Percentiles rank a stretch among this genome's conserved stretches.
phyloP scores from a whole-genome alignment of 1,140 invertebrate genomes.

The Saxidomus purpurata region DNA sequence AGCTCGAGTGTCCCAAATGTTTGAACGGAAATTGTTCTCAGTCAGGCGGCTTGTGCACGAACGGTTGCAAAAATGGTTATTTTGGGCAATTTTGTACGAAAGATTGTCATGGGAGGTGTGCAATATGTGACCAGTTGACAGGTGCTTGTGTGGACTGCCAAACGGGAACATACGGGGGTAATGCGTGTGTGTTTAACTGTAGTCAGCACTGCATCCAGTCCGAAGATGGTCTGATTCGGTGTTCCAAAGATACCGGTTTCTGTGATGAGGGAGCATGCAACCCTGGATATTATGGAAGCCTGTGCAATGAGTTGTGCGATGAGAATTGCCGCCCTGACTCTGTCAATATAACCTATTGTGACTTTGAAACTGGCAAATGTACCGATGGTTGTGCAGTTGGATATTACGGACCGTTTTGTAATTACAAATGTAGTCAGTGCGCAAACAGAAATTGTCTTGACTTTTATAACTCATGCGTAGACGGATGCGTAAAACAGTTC shows the following conservation, averaged over 20 bases:
- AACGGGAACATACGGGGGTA: conserved; percentile 30
- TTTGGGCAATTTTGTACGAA: conserved; percentile 34
- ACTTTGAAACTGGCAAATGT: conserved; percentile 6
- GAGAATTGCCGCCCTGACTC: background rate
- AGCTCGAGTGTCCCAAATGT: conserved; percentile 16
- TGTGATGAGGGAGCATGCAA: background rate
- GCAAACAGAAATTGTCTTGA: conserved; percentile 26
- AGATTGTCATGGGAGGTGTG: conserved; percentile 24
- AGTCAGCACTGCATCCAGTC: conserved; percentile 9
- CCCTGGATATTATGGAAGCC: background rate
- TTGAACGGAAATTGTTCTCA: conserved; percentile 28
- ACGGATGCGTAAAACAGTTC: conserved; percentile 45
- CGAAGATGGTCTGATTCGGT: background rate
- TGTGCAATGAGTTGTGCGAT: background rate
- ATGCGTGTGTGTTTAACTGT: conserved; percentile 27
- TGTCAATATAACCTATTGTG: background rate
- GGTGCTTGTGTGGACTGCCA: conserved; percentile 38
- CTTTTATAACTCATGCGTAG: conserved; percentile 44
- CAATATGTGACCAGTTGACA: conserved; percentile 2
- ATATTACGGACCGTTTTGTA: conserved; percentile 23
- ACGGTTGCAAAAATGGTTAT: conserved; percentile 21
- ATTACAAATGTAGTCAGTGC: conserved; percentile 19
- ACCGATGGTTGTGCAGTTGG: conserved; percentile 13
- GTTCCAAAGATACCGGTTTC: background rate
- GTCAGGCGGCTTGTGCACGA: background rate